Conservation (phyloP, 1,140 invertebrate genomes). For the Apis cerana region DNA sequence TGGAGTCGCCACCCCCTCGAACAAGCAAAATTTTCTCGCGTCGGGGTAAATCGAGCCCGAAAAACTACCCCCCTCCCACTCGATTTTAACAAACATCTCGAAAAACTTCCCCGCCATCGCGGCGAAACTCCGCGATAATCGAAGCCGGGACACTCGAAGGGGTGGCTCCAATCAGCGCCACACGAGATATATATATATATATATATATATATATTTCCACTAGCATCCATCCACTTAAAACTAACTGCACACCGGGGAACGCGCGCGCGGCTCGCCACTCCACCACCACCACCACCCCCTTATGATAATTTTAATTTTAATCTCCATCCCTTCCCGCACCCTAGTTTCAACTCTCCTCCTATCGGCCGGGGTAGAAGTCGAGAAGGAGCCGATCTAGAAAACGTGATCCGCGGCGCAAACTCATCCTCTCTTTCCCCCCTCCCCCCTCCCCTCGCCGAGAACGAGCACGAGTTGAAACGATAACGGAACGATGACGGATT, state of each 20-base stretch:
- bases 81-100: constrained; percentile 54
- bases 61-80: constrained; percentile 40
- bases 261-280: constrained; percentile 57
- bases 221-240: constrained; percentile 71
- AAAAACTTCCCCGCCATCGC: constrained; percentile 51
- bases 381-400: constrained; percentile 63
- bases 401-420: constrained; percentile 51
- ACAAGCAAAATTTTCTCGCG: constrained; percentile 42
- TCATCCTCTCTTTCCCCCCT: background rate
- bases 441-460: no score
- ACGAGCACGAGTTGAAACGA: no score
- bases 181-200: constrained; percentile 18
- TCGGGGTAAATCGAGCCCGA: constrained; percentile 44
- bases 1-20: constrained; percentile 27
- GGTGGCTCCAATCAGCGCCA: constrained; percentile 64
- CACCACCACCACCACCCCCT: constrained; percentile 39
- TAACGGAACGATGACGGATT: no score
- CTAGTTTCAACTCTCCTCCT: constrained; percentile 26
- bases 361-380: constrained; percentile 45
- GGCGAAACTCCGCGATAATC: constrained; percentile 26
- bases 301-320: constrained; percentile 76
- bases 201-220: constrained; percentile 46
- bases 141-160: constrained; percentile 61
- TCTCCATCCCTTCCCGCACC: constrained; percentile 65
- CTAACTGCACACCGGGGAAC: constrained; percentile 70